These are phyloP conservation scores for Cromileptes altivelis DNA, from an alignment of 2,113 vertebrate genomes.

Conservation along the genomic window DNA sequence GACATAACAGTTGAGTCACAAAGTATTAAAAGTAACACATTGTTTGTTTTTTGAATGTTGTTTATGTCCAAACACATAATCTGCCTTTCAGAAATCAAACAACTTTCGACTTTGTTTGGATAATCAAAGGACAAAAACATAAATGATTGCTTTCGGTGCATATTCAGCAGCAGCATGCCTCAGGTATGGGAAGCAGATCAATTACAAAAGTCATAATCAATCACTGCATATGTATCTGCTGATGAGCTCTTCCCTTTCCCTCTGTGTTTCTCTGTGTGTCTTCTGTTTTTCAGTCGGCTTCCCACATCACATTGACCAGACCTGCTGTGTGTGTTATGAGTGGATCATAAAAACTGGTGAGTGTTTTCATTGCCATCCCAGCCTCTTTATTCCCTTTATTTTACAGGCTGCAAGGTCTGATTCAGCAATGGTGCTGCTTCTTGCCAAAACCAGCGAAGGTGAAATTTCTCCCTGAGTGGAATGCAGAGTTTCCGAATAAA, in stretches of 20 bases:
- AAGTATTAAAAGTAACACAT: neutral
- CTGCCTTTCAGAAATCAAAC: neutral
- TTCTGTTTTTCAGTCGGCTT: constrained; percentile 1
- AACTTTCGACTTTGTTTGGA: neutral
- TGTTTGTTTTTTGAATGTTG: neutral
- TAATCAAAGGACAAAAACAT: neutral
- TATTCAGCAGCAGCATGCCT: neutral
- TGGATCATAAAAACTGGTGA: constrained; percentile 38
- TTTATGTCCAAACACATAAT: constrained; percentile 3
- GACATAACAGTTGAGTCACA: neutral
- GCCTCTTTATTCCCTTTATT: constrained; percentile 44
- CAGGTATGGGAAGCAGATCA: constrained; percentile 9
- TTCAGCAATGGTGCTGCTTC: constrained; percentile 20
- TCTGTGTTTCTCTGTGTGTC: neutral
- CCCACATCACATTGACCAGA: constrained; percentile 25
- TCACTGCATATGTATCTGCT: constrained; percentile 12
- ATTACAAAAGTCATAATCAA: constrained; percentile 13
- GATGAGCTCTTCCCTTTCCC: constrained; percentile 9
- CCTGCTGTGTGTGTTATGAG: constrained; percentile 29
- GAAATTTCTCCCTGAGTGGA: constrained; percentile 36
- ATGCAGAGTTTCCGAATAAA: constrained; percentile 56
- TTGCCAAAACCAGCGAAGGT: constrained; percentile 52
- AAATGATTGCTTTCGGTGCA: neutral
- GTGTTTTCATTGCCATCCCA: constrained; percentile 51
- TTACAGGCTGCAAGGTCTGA: constrained; percentile 56